phyloP scores from a whole-genome alignment of 1,140 invertebrate genomes.

The Branchinecta lindahli region DNA sequence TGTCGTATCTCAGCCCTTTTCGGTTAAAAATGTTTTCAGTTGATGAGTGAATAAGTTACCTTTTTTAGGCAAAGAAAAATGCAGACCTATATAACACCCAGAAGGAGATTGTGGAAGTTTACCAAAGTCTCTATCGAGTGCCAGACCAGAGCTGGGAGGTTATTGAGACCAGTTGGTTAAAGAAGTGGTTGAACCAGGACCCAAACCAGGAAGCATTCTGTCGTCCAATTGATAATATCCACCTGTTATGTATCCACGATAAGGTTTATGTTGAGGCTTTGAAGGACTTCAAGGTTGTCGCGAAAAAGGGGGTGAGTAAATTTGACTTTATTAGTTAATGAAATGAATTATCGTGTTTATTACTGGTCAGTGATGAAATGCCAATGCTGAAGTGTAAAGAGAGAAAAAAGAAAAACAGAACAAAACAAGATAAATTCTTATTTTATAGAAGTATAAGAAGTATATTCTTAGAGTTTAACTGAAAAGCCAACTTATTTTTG shows the following conservation, averaged over 20 bases:
- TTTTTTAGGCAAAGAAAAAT: background rate
- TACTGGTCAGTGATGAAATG: no score
- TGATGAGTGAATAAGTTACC: no score
- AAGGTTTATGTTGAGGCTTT: slow-evolving; percentile 33
- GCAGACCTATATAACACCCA: background rate
- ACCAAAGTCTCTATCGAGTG: background rate
- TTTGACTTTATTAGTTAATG: slow-evolving; percentile 10
- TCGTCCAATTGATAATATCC: slow-evolving; percentile 33
- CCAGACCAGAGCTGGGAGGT: slow-evolving; percentile 32
- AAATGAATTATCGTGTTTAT: no score
- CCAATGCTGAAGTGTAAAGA: no score
- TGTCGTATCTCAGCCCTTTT: no score
- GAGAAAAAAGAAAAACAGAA: no score
- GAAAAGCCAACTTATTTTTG: no score
- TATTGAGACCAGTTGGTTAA: slow-evolving; percentile 37
- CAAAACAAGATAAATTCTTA: no score
- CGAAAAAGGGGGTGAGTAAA: slow-evolving; percentile 27
- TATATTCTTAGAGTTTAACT: no score
- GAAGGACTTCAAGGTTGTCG: slow-evolving; percentile 32
- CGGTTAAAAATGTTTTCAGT: no score
- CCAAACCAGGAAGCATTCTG: slow-evolving; percentile 24
- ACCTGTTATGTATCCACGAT: slow-evolving; percentile 36
- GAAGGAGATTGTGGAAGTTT: background rate
- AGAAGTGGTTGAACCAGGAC: slow-evolving; percentile 32
- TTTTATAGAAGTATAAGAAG: no score